Conservation (phyloP, 2,888 invertebrate genomes). For the Hylaea fasciaria region DNA sequence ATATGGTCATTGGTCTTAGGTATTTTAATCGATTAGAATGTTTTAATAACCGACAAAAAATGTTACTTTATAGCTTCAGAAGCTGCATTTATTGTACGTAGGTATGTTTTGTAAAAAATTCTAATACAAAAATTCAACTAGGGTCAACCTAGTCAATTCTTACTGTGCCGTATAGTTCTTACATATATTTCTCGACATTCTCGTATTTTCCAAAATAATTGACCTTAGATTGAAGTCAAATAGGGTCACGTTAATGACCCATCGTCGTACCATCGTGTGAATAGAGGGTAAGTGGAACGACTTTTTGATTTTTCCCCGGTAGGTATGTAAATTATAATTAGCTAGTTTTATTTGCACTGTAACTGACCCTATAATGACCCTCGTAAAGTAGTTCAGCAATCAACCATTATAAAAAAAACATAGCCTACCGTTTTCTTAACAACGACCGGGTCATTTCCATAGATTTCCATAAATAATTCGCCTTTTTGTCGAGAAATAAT, state of each 20-base stretch:
- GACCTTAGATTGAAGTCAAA: too few relatives aligned
- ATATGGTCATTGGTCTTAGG: slow-evolving; percentile 1
- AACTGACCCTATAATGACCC: not conserved
- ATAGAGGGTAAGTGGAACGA: too few relatives aligned
- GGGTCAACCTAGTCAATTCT: too few relatives aligned
- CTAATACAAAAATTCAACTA: too few relatives aligned
- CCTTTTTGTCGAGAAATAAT: not conserved
- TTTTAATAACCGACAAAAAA: not conserved
- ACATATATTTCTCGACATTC: too few relatives aligned
- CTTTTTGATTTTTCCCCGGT: too few relatives aligned
- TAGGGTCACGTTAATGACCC: too few relatives aligned
- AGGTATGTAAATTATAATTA: too few relatives aligned
- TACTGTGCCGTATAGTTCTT: too few relatives aligned
- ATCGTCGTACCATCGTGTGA: too few relatives aligned
- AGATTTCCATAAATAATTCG: slow-evolving; percentile 5
- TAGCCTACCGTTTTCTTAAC: not conserved
- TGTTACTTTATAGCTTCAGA: not conserved
- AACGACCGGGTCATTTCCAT: slow-evolving; percentile 1
- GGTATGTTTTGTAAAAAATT: too few relatives aligned
- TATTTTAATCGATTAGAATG: slow-evolving; percentile 25
- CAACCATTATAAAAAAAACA: not conserved
- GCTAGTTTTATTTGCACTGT: not conserved
- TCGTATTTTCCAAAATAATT: not conserved
- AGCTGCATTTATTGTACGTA: not conserved
- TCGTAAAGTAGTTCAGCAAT: not conserved